phyloP scores from a whole-genome alignment of 2,113 vertebrate species.

The Notechis scutatus region DNA sequence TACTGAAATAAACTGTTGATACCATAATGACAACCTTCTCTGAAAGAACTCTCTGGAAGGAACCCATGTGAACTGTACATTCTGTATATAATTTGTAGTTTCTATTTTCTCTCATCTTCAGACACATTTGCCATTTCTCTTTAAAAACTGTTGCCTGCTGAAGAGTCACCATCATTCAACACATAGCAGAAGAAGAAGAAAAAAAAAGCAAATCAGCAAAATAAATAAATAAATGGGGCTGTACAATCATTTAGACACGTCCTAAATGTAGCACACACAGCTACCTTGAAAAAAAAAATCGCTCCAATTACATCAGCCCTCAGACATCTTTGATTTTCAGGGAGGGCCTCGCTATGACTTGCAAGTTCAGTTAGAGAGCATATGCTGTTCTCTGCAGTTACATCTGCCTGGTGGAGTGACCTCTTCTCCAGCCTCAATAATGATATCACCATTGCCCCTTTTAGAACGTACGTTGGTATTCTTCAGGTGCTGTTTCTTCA shows the following conservation, averaged over 20 bases:
- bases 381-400: not conserved
- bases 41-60: not conserved
- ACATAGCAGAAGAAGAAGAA: not conserved
- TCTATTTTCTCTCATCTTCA: not conserved
- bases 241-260: not conserved
- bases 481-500: not conserved
- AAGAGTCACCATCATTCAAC: not conserved
- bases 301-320: not conserved
- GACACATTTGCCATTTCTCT: not conserved
- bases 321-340: not conserved
- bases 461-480: not conserved
- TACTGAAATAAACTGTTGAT: not conserved
- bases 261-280: not conserved
- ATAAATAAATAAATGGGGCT: not conserved
- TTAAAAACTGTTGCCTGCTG: not conserved
- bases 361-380: not conserved
- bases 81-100: not conserved
- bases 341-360: not conserved
- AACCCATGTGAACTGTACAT: too few species aligned
- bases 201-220: not conserved
- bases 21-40: not conserved
- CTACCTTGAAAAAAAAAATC: not conserved
- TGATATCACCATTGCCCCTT: not conserved
- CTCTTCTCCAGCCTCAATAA: not conserved
- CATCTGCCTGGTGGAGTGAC: not conserved